Evolutionary conservation across 2,113 vertebrate species (phyloP), one percentile per base, ranked within the genome.

Genomic region (Pristiophorus japonicus): DNA sequence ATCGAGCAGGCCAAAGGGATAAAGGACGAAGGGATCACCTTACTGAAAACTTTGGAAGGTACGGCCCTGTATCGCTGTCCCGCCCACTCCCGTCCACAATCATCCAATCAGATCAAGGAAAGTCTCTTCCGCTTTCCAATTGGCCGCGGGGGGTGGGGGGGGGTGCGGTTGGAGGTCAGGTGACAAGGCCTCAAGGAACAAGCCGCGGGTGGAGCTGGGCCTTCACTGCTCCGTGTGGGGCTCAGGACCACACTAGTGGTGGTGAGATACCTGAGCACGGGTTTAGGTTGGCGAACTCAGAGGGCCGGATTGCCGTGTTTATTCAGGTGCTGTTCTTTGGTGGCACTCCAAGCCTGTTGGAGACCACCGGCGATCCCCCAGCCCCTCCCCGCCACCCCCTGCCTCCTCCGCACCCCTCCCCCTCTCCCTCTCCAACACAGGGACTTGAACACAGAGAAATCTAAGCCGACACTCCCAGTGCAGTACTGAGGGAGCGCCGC

Each of bases 11-110:
- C 98, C 63, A 98, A 98, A 90, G 96, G 97, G 2, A 97, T 97
- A 0, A 97, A 98, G 95, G 97, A 96, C 0, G 96, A 98, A 55
- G 96, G 97, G 0, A 96, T 97, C 87, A 95, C 96, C 38, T 97
- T 99, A 96, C 96, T 97, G 96, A 97, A 96, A 94, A 97, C 97
- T 90, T 95, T 99, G 93, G 97, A 98, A 96, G 97, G 99, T 99
- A 97, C 96, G 88, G 55, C 63, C 20, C 30, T 5, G 24, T 27
- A 0, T 14, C 8, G 7, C 8, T 55, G 84, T 47, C 27, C 7
- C 30, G n/a, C n/a, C 16, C 34, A 18, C 16, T 51, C 85, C 24
- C 16, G 4, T 78, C 38, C 30, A n/a, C 16, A 78, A 78, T 12
- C 30, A 34, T 14, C 75, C 75, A 38, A 38, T 78, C n/a, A 38